A percentile compares a stretch with the other conserved stretches of the same genome.
Evolutionary conservation across 37 sponge, comb jelly and placozoan species (phyloP).

Genomic region (Amphimedon queenslandica): DNA sequence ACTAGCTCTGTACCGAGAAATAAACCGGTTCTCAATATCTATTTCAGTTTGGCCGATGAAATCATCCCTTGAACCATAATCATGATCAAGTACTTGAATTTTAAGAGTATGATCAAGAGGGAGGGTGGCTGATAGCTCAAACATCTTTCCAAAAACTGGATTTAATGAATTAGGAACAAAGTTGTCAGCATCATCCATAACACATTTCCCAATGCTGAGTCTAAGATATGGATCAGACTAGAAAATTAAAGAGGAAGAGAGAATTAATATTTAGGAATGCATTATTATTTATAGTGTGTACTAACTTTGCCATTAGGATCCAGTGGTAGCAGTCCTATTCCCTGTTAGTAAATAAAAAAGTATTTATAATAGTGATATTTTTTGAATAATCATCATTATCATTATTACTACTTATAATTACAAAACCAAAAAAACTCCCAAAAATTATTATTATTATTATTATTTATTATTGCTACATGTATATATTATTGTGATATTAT

Average conservation of each 20-base stretch:
- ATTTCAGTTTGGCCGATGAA: slow-evolving; percentile 80
- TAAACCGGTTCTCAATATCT: slow-evolving; percentile 82
- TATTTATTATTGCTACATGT: no score
- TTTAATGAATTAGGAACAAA: slow-evolving; percentile 72
- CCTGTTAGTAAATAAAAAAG: slow-evolving; percentile 38
- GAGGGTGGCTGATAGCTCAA: slow-evolving; percentile 63
- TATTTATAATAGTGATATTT: background rate
- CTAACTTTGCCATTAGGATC: slow-evolving; percentile 70
- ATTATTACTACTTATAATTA: slow-evolving; percentile 68
- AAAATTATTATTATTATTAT: no score
- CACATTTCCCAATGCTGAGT: slow-evolving; percentile 56
- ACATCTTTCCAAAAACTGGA: slow-evolving; percentile 84
- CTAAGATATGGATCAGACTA: slow-evolving; percentile 75
- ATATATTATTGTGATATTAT: no score
- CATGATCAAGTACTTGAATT: slow-evolving; percentile 60
- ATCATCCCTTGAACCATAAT: slow-evolving; percentile 66
- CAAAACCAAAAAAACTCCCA: no score
- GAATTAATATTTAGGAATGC: background rate
- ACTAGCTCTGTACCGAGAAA: slow-evolving; percentile 50
- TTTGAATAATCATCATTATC: background rate
- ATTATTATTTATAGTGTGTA: no score
- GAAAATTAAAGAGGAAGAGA: background rate
- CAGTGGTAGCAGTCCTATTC: slow-evolving; percentile 52
- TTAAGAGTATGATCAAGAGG: slow-evolving; percentile 69
- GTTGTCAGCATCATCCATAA: slow-evolving; percentile 64